Percentiles rank a stretch among this genome's conserved stretches.
Evolutionary conservation across 2,888 invertebrate species (phyloP).

Genomic region (Harpagoxenus sublaevis): DNA sequence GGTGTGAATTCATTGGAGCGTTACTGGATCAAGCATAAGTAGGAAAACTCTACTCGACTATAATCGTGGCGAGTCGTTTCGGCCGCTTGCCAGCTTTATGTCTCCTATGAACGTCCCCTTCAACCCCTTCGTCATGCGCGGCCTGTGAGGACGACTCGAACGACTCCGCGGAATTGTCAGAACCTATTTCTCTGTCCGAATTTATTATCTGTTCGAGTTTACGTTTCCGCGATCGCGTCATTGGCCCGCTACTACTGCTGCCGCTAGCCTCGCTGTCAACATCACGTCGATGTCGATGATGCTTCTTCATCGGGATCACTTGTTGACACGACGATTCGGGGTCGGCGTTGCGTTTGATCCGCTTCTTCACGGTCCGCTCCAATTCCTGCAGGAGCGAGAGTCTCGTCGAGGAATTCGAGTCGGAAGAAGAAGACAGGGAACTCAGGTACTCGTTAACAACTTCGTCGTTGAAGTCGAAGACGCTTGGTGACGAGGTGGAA

Average conservation of each 20-base stretch:
- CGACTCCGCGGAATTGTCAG: constrained; percentile 72
- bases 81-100: constrained; percentile 81
- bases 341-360: constrained; percentile 68
- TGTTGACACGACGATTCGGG: constrained; percentile 17
- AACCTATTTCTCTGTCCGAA: constrained; percentile 49
- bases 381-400: constrained; percentile 47
- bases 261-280: neutral
- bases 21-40: constrained; percentile 50
- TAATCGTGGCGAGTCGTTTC: constrained; percentile 77
- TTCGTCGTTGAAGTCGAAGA: constrained; percentile 87
- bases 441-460: constrained; percentile 87
- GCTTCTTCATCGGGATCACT: neutral
- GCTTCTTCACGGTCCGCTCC: constrained; percentile 66
- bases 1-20: constrained; percentile 50
- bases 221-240: constrained; percentile 83
- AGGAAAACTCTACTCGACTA: constrained; percentile 75
- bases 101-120: constrained; percentile 78
- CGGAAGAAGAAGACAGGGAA: constrained; percentile 86
- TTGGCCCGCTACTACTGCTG: constrained; percentile 76
- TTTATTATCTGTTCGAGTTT: constrained; percentile 77
- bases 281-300: constrained; percentile 42
- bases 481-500: constrained; percentile 81
- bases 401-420: constrained; percentile 79
- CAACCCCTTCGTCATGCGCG: constrained; percentile 72
- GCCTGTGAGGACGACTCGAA: constrained; percentile 59